Conservation (phyloP, 2,113 vertebrate genomes). For the Piaya cayana region DNA sequence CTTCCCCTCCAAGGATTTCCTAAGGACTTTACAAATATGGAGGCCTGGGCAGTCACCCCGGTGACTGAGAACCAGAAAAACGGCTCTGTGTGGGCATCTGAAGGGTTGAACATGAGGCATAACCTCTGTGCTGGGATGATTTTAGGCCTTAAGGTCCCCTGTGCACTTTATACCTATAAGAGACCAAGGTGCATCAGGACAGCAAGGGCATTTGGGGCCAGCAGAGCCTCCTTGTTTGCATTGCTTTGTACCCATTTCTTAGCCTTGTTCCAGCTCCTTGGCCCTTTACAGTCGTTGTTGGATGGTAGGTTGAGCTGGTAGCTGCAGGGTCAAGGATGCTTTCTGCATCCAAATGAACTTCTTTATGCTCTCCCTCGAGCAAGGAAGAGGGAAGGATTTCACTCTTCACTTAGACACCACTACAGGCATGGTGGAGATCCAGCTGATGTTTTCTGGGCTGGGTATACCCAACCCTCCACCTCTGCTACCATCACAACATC, state of each 20-base stretch:
- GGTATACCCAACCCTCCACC: not conserved
- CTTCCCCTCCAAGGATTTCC: constrained; percentile 40
- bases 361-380: not conserved
- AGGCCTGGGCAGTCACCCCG: not conserved
- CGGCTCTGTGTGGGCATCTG: constrained; percentile 33
- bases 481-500: not conserved
- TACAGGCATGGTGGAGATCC: not conserved
- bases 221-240: not conserved
- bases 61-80: not conserved
- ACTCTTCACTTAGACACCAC: not conserved
- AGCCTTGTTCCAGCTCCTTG: not conserved
- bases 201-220: not conserved
- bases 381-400: not conserved
- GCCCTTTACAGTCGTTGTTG: no score
- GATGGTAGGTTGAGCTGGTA: no score
- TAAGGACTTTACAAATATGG: constrained; percentile 50
- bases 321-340: no score
- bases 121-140: not conserved
- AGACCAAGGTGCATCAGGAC: not conserved
- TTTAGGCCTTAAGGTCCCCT: not conserved
- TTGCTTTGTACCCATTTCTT: not conserved
- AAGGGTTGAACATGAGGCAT: not conserved
- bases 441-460: not conserved
- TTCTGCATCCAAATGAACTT: no score
- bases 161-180: not conserved